phyloP scores from a whole-genome alignment of 2,113 vertebrate species.

The Terrapene triunguis region DNA sequence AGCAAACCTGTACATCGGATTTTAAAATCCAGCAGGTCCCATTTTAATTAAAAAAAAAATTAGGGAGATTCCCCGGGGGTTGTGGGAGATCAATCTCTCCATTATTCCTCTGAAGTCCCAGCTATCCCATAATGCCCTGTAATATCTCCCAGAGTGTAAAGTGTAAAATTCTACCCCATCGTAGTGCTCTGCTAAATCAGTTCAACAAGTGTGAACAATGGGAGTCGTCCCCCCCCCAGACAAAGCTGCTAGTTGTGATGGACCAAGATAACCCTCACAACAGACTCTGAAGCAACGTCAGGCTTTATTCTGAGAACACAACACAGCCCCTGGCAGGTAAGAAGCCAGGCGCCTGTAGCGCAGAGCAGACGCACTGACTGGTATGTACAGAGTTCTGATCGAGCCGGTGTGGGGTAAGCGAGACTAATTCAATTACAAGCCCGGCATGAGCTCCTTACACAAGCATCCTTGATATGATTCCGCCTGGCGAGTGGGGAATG shows the following conservation, averaged over 20 bases:
- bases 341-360: neutral
- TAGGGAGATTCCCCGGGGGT: neutral
- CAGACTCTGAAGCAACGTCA: neutral
- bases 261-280: neutral
- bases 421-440: neutral
- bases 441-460: neutral
- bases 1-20: neutral
- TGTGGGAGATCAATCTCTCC: neutral
- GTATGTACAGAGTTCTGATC: neutral
- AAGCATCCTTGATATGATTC: neutral
- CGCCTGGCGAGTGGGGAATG: neutral
- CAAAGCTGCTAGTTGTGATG: neutral
- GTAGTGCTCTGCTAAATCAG: neutral
- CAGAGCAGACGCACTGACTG: neutral
- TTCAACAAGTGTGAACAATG: neutral
- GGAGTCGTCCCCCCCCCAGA: neutral
- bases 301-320: neutral
- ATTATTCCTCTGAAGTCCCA: neutral
- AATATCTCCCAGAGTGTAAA: neutral
- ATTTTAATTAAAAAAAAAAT: neutral
- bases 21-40: neutral
- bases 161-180: neutral
- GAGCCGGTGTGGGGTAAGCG: too few relatives aligned
- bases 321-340: neutral
- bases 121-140: neutral